Conservation (phyloP, 1,140 invertebrate species). For the Lepidostoma basale region DNA sequence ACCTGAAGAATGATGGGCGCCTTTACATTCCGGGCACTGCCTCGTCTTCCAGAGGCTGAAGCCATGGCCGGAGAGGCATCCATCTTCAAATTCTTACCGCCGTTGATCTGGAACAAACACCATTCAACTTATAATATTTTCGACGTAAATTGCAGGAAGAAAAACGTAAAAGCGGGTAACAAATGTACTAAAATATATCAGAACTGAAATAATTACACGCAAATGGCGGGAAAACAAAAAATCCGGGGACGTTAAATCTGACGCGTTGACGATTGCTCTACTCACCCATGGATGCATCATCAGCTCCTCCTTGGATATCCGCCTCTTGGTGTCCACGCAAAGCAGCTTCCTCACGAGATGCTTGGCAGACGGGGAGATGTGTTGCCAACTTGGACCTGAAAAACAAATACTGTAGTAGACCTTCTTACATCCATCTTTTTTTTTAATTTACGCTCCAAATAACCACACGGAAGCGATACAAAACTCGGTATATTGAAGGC, state of each 20-base stretch:
- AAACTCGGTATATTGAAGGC: too few relatives aligned
- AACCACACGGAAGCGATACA: too few relatives aligned
- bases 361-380: slow-evolving; percentile 77
- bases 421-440: too few relatives aligned
- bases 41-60: background rate
- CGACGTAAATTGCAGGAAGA: background rate
- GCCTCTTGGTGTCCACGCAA: slow-evolving; percentile 76
- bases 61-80: background rate
- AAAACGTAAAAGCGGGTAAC: too few relatives aligned
- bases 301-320: slow-evolving; percentile 60
- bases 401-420: too few relatives aligned
- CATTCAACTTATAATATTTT: background rate
- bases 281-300: slow-evolving; percentile 45
- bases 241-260: background rate
- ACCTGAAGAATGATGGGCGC: slow-evolving; percentile 14
- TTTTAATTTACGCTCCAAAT: too few relatives aligned
- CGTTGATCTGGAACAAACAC: background rate
- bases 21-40: slow-evolving; percentile 6
- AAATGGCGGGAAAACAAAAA: background rate
- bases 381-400: slow-evolving; percentile 69
- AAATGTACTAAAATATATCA: too few relatives aligned
- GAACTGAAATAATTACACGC: too few relatives aligned
- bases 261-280: too few relatives aligned
- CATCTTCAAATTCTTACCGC: background rate
- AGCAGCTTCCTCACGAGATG: slow-evolving; percentile 74